A percentile compares a stretch with the other conserved stretches of the same genome.
Conservation (phyloP, 2,113 vertebrate genomes). For the Chamaetylas fuelleborni region DNA sequence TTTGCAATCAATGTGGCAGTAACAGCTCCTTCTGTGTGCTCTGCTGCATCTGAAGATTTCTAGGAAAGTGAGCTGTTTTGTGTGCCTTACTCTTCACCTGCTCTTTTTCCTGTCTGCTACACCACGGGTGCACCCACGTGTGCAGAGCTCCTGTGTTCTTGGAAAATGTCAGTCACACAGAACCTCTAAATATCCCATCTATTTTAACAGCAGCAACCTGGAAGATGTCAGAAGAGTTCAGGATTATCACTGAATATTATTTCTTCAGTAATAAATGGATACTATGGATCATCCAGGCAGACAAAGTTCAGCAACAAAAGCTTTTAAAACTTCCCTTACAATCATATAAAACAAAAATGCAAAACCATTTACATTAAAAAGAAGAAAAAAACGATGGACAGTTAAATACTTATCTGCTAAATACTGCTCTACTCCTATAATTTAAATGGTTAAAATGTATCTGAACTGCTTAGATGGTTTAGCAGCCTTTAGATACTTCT, state of each 20-base stretch:
- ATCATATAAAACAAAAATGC: not conserved
- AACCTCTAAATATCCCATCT: not conserved
- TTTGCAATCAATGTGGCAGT: not conserved
- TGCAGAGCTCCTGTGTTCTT: not conserved
- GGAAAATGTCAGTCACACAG: not conserved
- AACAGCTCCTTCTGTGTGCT: not conserved
- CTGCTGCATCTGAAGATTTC: not conserved
- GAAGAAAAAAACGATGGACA: fast-evolving
- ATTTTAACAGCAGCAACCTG: not conserved
- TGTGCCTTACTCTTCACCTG: not conserved
- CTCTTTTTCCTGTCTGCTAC: not conserved
- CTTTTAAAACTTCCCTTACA: not conserved
- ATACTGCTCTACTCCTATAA: not conserved
- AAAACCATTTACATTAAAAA: not conserved
- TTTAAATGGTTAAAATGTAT: not conserved
- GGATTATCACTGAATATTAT: not conserved
- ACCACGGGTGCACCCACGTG: fast-evolving
- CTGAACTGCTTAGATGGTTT: not conserved
- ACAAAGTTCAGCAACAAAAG: not conserved
- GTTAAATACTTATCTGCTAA: not conserved
- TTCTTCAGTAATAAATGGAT: not conserved
- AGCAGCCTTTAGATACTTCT: not conserved
- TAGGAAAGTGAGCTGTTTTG: not conserved
- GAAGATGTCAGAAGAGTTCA: not conserved
- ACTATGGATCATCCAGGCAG: not conserved